phyloP scores from a whole-genome alignment of 2,888 invertebrate species.

The Nebria salina region DNA sequence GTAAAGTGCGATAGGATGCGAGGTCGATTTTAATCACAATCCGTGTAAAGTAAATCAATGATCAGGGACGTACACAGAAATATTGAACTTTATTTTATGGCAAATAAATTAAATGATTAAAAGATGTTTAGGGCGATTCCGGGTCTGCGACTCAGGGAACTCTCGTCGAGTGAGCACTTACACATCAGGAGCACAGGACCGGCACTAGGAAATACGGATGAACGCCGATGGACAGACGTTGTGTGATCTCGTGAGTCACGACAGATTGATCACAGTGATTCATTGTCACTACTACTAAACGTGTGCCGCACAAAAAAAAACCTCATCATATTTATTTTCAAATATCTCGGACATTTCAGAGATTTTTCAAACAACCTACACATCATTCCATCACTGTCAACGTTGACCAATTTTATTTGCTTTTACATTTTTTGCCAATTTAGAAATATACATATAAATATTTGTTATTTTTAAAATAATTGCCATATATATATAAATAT shows the following conservation, averaged over 20 bases:
- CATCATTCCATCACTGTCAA: too few relatives aligned
- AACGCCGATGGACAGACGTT: slow-evolving; percentile 22
- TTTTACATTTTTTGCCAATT: too few relatives aligned
- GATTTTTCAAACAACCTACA: too few relatives aligned
- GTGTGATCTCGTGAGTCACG: slow-evolving; percentile 31
- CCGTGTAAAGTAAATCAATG: neutral
- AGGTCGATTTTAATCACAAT: neutral
- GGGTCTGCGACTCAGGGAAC: slow-evolving; percentile 16
- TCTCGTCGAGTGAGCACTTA: slow-evolving; percentile 35
- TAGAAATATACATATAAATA: too few relatives aligned
- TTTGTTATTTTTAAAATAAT: too few relatives aligned
- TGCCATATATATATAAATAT: too few relatives aligned
- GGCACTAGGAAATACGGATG: slow-evolving; percentile 31
- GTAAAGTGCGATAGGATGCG: slow-evolving; percentile 2
- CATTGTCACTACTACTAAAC: neutral
- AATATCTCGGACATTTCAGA: too few relatives aligned
- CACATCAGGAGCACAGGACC: slow-evolving; percentile 13
- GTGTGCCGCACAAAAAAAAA: neutral
- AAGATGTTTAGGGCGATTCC: neutral
- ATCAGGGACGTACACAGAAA: slow-evolving; percentile 6
- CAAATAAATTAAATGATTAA: neutral
- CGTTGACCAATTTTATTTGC: too few relatives aligned
- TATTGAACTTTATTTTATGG: neutral
- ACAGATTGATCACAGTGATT: slow-evolving; percentile 34
- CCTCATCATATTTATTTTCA: neutral